Base-by-base conservation (phyloP, 2,797 vertebrate genomes). In the Typhlichthys subterraneus region DNA sequence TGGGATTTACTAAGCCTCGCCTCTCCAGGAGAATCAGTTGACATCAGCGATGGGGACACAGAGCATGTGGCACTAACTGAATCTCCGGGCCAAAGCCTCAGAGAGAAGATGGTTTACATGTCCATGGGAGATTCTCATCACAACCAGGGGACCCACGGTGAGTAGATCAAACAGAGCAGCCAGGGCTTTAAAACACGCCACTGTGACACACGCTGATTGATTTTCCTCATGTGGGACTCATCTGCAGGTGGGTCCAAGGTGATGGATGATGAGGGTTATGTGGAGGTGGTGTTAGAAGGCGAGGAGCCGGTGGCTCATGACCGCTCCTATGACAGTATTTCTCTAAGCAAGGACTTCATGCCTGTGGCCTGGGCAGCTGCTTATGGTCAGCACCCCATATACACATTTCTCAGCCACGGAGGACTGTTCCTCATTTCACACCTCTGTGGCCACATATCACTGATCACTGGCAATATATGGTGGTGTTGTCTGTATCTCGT, bases 61-160 rank as follows among this genome's bases (percentile, higher is more conserved):
- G 96, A 98, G 80, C 89, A 91, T 9, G 92, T 96, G 63, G 92
- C 93, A 59, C 80, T 98, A 68, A 92, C 95, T 0, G 95, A 97
- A 77, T 94, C 95, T 47, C 94, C 93, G 7, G 95, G 96, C 76
- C 94, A 95, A 58, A 91, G 94, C 23, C 93, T 96, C 70, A 89
- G 96, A 83, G 97, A 99, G 89, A 99, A 99, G 87, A 98, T 99
- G 96, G 95, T 99, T 77, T 99, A 98, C 90, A 98, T 98, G 96
- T 95, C 96, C 67, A 96, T 99, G 13, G 96, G 95, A 56, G 96
- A 98, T 80, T 93, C 94, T 77, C 96, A 96, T 76, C 95, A 95
- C 69, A 94, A 94, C 87, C 96, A 98, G 75, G 95, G 95, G 87
- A 95, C 97, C 80, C 90, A 97, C 58, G 94, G 96, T 97, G 91